Evolutionary conservation across 2,888 invertebrate species (phyloP).

Genomic region (Apomyelois bistriatella): DNA sequence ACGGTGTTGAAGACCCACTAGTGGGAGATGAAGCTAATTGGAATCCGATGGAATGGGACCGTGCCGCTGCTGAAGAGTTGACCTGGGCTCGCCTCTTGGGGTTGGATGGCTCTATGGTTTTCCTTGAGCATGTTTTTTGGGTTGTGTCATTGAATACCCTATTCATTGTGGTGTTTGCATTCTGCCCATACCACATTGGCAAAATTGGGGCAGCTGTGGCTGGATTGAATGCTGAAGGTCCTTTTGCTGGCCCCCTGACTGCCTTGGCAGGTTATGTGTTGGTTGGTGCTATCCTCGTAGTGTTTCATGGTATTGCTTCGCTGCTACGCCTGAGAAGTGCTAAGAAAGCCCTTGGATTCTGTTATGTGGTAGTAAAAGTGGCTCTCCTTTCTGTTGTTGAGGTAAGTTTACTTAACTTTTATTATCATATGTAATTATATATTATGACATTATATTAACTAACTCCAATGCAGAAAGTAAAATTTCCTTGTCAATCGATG

Average conservation of each 20-base stretch:
- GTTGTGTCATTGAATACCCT: slow-evolving; percentile 97
- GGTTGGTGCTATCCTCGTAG: slow-evolving; percentile 89
- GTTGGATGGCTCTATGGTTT: slow-evolving; percentile 97
- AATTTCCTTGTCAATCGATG: too few relatives aligned
- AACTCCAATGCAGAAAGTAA: too few relatives aligned
- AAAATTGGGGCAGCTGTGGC: slow-evolving; percentile 87
- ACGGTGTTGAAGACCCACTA: slow-evolving; percentile 73
- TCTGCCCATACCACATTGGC: slow-evolving; percentile 97
- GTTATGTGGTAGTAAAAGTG: slow-evolving; percentile 94
- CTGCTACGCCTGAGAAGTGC: slow-evolving; percentile 89
- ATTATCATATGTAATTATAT: too few relatives aligned
- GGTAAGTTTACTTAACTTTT: too few relatives aligned
- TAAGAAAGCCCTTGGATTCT: slow-evolving; percentile 92
- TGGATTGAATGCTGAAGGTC: slow-evolving; percentile 80
- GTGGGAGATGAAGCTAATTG: slow-evolving; percentile 92
- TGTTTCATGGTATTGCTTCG: slow-evolving; percentile 91
- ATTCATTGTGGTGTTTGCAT: slow-evolving; percentile 98
- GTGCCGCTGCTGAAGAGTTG: slow-evolving; percentile 97
- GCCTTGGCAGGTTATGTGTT: slow-evolving; percentile 96
- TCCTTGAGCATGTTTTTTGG: slow-evolving; percentile 99
- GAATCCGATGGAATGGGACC: slow-evolving; percentile 99
- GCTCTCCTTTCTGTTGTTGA: slow-evolving; percentile 97
- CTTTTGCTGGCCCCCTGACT: slow-evolving; percentile 95
- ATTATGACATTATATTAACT: too few relatives aligned
- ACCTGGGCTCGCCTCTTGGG: slow-evolving; percentile 99